phyloP scores from a whole-genome alignment of 1,140 invertebrate species.

The Chrysopa pallens region DNA sequence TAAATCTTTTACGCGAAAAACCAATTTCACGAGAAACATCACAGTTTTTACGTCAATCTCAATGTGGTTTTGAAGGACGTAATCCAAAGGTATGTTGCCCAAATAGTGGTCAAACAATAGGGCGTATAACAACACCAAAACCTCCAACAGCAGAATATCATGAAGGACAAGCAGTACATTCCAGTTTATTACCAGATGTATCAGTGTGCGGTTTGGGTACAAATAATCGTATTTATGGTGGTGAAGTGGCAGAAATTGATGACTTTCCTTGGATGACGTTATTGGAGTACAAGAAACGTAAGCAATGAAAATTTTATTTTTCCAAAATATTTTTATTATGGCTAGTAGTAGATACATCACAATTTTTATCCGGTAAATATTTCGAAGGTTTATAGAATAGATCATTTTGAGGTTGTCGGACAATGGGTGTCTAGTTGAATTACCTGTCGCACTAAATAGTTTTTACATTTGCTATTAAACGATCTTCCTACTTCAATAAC shows the following conservation, averaged over 20 bases:
- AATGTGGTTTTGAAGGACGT: conserved; percentile 31
- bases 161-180: background rate
- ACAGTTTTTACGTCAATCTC: conserved; percentile 21
- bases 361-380: no score
- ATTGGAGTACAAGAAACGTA: conserved; percentile 25
- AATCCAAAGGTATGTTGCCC: conserved; percentile 27
- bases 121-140: background rate
- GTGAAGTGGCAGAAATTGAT: conserved; percentile 22
- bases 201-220: conserved; percentile 15
- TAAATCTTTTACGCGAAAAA: conserved; percentile 18
- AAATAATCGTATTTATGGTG: conserved; percentile 21
- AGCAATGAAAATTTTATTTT: conserved; percentile 6
- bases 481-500: no score
- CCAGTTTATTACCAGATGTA: conserved; percentile 10
- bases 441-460: no score
- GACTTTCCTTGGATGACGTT: conserved; percentile 34
- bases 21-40: conserved; percentile 17
- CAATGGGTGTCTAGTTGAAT: no score
- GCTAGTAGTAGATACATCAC: no score
- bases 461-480: no score
- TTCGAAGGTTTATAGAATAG: no score
- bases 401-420: no score
- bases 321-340: no score
- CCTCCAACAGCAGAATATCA: background rate
- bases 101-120: background rate